Evolutionary conservation across 2,888 invertebrate species (phyloP), one percentile per base, ranked within the genome.

Genomic region (Paralinhomoeus sp.): DNA sequence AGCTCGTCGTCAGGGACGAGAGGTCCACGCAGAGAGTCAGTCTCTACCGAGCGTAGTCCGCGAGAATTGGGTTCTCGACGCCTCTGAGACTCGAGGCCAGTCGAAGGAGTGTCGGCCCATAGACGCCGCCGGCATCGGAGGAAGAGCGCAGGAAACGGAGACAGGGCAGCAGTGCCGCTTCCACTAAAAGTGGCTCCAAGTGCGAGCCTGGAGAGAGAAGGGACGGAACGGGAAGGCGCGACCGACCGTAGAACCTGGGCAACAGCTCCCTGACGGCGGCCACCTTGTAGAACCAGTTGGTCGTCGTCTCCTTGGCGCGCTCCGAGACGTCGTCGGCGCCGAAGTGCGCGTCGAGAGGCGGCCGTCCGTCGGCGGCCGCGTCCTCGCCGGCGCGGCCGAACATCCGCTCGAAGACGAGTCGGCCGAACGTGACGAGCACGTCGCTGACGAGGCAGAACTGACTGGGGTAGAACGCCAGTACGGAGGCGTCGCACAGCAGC

Each of bases 271-370:
- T 71, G 54, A 97, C 89, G 0, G 91, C 91, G 1, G 91, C 84
- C 62, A 93, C 83, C 72, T 97, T 97, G 65, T 82, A 89, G 68
- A 97, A 84, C 97, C 97, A 97, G 69, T 97, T 97, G 52, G 82
- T 75, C 61, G 89, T 89, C 0, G 89, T 93, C 24, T 54, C 54
- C 20, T 49, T 45, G 18, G 49, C 45, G 18, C 43, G 42, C 34
- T 65, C 64, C 7, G 65, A 65, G 5, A 85, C 77, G 67, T 76
- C 74, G 51, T 76, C 76, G 1, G 80, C 73, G 42, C 78, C 76
- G 57, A 83, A 80, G 58, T 75, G 72, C 50, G 17, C 21, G 12
- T n/a, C 15, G 7, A 40, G 20, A 17, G 24, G 24, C 13, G 5
- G 22, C 7, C 2, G 13, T 3, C n/a, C n/a, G 2, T 24, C 9